These are phyloP conservation scores for Hypotaenidia philippensis DNA, from an alignment of 2,797 vertebrate genomes.

Conservation along the genomic window DNA sequence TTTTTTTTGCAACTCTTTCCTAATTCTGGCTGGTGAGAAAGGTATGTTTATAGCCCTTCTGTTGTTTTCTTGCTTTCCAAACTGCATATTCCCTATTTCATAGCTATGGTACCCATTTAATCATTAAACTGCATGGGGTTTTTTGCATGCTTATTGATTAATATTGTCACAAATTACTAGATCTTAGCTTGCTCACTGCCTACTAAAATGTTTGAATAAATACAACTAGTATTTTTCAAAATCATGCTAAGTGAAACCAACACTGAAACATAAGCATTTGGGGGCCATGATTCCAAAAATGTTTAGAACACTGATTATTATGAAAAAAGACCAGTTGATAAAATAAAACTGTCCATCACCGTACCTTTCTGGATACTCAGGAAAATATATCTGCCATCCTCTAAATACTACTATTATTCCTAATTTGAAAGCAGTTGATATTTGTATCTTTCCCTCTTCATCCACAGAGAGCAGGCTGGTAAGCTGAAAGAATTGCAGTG, in stretches of 20 bases:
- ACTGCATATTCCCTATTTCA: neutral
- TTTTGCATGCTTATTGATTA: neutral
- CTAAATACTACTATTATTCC: neutral
- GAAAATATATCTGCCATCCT: neutral
- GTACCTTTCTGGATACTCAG: neutral
- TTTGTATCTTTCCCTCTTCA: neutral
- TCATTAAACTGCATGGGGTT: neutral
- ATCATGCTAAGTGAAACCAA: neutral
- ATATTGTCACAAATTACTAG: neutral
- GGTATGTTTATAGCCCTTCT: constrained; percentile 35
- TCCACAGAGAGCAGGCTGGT: neutral
- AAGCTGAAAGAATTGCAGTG: neutral
- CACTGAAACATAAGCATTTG: neutral
- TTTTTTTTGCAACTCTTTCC: neutral
- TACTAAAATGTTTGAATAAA: neutral
- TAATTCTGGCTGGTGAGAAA: neutral
- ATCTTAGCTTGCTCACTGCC: neutral
- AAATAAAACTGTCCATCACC: neutral
- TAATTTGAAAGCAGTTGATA: neutral
- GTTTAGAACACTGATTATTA: neutral
- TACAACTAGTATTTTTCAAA: neutral
- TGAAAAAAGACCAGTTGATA: neutral
- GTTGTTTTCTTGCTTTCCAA: constrained; percentile 5
- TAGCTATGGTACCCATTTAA: neutral
- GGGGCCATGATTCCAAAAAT: neutral